phyloP scores from a whole-genome alignment of 2,888 invertebrate genomes.

The Epiperipatus broadwayi region DNA sequence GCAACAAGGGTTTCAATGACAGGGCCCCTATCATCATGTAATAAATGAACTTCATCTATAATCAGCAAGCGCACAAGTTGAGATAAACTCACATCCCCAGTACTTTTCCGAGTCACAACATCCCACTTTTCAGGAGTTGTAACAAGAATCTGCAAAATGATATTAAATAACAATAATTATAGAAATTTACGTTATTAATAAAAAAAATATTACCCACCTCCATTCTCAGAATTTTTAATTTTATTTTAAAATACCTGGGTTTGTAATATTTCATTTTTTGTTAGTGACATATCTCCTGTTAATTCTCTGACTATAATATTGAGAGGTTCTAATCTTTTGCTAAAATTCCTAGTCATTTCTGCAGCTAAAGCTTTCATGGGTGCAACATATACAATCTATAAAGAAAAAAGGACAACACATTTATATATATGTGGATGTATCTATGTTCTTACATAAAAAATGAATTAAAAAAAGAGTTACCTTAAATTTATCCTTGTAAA shows the following conservation, averaged over 20 bases:
- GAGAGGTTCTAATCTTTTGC: conserved; percentile 50
- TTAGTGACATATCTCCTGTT: conserved; percentile 95
- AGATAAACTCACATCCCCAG: conserved; percentile 67
- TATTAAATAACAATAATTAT: too few species aligned
- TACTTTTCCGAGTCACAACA: conserved; percentile 75
- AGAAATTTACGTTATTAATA: too few species aligned
- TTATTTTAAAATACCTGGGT: conserved; percentile 43
- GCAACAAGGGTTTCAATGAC: conserved; percentile 94
- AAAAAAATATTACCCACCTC: not conserved
- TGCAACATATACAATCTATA: conserved; percentile 85
- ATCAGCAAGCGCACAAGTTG: conserved; percentile 79
- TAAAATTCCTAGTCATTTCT: conserved; percentile 92
- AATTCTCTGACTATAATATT: conserved; percentile 74
- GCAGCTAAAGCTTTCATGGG: conserved; percentile 99
- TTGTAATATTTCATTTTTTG: conserved; percentile 74
- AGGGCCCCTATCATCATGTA: conserved; percentile 91
- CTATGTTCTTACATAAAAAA: not conserved
- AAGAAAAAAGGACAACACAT: conserved; percentile 9
- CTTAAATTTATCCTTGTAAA: conserved; percentile 80
- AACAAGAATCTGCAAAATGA: conserved; percentile 54
- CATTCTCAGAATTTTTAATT: not conserved
- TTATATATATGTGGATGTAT: not conserved
- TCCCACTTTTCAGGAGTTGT: conserved; percentile 99
- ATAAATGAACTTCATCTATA: conserved; percentile 85
- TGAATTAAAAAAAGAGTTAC: too few species aligned